Evolutionary conservation across 2,888 invertebrate species (phyloP).

Genomic region (Leptothorax acervorum): DNA sequence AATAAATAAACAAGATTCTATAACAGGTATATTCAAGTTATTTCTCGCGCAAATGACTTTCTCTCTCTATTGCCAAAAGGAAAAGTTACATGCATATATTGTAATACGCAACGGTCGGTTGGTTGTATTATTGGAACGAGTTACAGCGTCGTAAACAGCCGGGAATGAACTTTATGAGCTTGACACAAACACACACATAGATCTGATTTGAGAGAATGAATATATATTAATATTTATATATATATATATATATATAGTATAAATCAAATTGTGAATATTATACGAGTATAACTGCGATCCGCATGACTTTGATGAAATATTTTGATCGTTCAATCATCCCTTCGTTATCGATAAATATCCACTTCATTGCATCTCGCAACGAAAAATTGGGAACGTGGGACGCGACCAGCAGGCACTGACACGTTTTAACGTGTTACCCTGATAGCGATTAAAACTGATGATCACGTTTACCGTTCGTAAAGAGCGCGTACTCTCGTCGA

Average conservation of each 20-base stretch:
- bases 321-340: neutral
- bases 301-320: constrained; percentile 28
- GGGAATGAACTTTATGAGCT: neutral
- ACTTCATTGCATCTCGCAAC: neutral
- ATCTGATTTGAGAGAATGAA: neutral
- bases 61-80: neutral
- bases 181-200: neutral
- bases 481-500: constrained; percentile 14
- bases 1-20: neutral
- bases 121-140: neutral
- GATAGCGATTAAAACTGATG: constrained; percentile 39
- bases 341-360: constrained; percentile 27
- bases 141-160: neutral
- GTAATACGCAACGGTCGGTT: neutral
- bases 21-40: neutral
- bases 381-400: constrained; percentile 26
- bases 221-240: neutral
- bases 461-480: constrained; percentile 33
- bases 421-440: constrained; percentile 17
- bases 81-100: neutral
- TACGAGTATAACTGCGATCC: neutral
- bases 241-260: too few species aligned
- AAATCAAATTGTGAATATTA: neutral
- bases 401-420: neutral
- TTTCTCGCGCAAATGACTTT: neutral